Base-by-base conservation (phyloP, 2,113 vertebrate species). In the Notothenia rossii region DNA sequence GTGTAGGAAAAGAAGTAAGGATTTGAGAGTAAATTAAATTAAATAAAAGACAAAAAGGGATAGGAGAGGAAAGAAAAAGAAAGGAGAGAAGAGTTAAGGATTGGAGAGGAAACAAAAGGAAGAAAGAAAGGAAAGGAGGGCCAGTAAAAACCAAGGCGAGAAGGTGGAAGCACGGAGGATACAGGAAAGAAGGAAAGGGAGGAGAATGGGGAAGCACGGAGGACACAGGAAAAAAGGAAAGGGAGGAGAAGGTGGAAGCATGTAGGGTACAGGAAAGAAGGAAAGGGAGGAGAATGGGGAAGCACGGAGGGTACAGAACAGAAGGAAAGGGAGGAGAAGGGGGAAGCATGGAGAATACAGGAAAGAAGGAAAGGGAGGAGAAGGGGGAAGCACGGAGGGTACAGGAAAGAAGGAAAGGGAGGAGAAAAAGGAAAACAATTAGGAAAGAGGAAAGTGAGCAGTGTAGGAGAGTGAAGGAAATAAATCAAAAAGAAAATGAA, bases 401-500 rank as follows among this genome's bases (percentile, higher is more conserved):
- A 22, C 22, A 22, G 22, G 22, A 22, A 22, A 22, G 22, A 22
- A 25, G 2, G 25, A 2, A 25, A 25, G 25, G 22, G 25, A 22
- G 22, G 22, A 22, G 22, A 48, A 4, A 22, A 14, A 51, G 7
- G 56, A 20, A n/a, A 60, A 40, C 48, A 73, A 36, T 2, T 17
- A 59, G 54, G 50, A 64, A 49, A 18, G 8, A 46, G 45, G 54
- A 54, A 18, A 92, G 93, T 91, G 76, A 73, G 40, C 10, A 65
- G 43, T 58, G 50, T 7, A 76, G 72, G 36, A 63, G 22, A 66
- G 22, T 50, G 53, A 10, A 61, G 58, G 61, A 62, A 49, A 70
- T 50, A 69, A 54, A 66, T 46, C 75, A 70, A 62, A 77, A 0
- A 50, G 53, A 56, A 55, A 65, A 70, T 56, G 20, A 84, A 82